phyloP scores from a whole-genome alignment of 1,140 invertebrate genomes.

The Nephotettix cincticeps region DNA sequence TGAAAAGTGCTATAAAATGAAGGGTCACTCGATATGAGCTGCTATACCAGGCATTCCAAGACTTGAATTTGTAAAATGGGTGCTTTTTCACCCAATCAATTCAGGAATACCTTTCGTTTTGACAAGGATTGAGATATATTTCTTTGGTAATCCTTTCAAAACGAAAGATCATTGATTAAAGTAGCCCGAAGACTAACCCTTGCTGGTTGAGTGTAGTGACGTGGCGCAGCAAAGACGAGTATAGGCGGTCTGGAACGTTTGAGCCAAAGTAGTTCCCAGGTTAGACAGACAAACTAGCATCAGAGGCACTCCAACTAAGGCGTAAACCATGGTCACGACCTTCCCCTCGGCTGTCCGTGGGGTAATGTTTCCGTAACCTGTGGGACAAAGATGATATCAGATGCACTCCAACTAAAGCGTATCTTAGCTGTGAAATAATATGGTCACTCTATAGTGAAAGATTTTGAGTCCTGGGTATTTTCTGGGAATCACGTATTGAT shows the following conservation, averaged over 20 bases:
- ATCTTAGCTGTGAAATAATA: too few species aligned
- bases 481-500: constrained; percentile 84
- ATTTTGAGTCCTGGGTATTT: too few species aligned
- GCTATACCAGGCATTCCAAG: too few species aligned
- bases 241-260: constrained; percentile 69
- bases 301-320: constrained; percentile 78
- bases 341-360: constrained; percentile 76
- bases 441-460: too few species aligned
- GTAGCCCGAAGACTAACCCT: background rate
- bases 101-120: background rate
- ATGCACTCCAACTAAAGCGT: constrained; percentile 81
- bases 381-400: constrained; percentile 67
- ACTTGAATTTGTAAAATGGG: too few species aligned
- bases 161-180: background rate
- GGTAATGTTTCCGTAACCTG: constrained; percentile 77
- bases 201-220: background rate
- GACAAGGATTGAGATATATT: background rate
- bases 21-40: too few species aligned
- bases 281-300: constrained; percentile 86
- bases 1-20: too few species aligned
- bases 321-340: constrained; percentile 84
- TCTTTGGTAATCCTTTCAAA: background rate
- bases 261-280: constrained; percentile 76
- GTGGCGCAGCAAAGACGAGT: constrained; percentile 58
- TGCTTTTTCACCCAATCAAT: too few species aligned